These are phyloP conservation scores for Dynastes grantii DNA, from an alignment of 2,888 invertebrate genomes.

Conservation along the genomic window DNA sequence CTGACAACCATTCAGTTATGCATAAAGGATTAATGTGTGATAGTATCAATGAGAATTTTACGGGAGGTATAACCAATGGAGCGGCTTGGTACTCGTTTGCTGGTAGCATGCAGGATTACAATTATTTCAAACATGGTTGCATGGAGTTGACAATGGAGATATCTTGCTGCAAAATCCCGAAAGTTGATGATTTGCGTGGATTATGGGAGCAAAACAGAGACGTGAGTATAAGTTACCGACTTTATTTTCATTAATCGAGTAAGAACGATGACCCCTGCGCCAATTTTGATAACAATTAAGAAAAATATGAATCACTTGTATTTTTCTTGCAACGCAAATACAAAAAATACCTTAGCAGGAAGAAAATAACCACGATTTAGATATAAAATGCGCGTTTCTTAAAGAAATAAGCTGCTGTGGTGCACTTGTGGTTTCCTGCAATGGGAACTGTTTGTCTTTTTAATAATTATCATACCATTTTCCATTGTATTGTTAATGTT, in stretches of 20 bases:
- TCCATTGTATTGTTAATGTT: neutral
- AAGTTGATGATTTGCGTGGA: conserved; percentile 68
- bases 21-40: conserved; percentile 71
- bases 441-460: conserved; percentile 2
- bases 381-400: conserved; percentile 31
- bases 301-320: neutral
- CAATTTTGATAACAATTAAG: too few relatives aligned
- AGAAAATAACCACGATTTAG: conserved; percentile 35
- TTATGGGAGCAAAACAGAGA: conserved; percentile 77
- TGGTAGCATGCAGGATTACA: conserved; percentile 81
- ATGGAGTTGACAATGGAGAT: conserved; percentile 80
- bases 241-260: neutral
- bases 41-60: conserved; percentile 65
- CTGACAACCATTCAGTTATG: conserved; percentile 74
- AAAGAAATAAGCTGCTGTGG: conserved; percentile 25
- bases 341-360: conserved; percentile 17
- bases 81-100: conserved; percentile 76
- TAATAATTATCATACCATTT: neutral
- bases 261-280: neutral
- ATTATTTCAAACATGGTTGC: conserved; percentile 77
- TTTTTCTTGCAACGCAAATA: neutral
- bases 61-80: conserved; percentile 79
- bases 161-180: conserved; percentile 80
- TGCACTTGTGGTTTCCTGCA: conserved; percentile 32
- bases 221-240: conserved; percentile 61